Base-by-base conservation (phyloP, 2,888 invertebrate genomes). In the Pristionchus entomophagus region DNA sequence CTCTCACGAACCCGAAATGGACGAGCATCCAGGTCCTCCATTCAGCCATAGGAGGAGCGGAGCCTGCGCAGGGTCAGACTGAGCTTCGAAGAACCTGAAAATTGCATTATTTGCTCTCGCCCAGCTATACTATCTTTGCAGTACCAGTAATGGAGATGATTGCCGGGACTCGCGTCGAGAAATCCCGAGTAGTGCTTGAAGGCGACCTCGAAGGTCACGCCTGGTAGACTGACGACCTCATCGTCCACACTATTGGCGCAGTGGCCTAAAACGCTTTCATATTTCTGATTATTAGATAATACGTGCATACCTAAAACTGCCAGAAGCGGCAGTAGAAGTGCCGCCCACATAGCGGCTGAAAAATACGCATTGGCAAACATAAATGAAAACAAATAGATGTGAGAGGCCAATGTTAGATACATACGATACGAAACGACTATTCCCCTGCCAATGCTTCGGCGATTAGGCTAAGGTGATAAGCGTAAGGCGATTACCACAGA, bases 121-220 rank as follows among this genome's bases (percentile, higher is more conserved):
- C n/a, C n/a, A n/a, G 5, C 10, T 8, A n/a, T 56, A 56, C 19
- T 56, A 22, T 56, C 56, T 56, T n/a, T n/a, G n/a, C n/a, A 22
- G 5, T 56, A 94, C 94, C 94, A 94, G 90, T 94, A 94, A 89
- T 94, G 94, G 22, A 94, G 92, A 65, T 92, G 89, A 87, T 93
- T 94, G 29, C 89, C 90, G 35, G 84, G 80, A 80, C 87, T 84
- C 32, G 88, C 90, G 78, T 90, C 87, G 17, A 92, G 86, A 85
- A 87, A 94, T 22, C 94, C 94, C 26, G 94, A 94, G 88, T 94
- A 94, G 73, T 94, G 94, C 83, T 93, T 93, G 92, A 94, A 94
- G 38, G 86, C 90, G 3, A 89, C 89, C 3, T 86, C 86, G 84
- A 91, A 92, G 0, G 89, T 88, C n/a, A 92, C 87, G 14, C 91